Conservation (phyloP, 1,140 invertebrate genomes). For the Nymphalis io region DNA sequence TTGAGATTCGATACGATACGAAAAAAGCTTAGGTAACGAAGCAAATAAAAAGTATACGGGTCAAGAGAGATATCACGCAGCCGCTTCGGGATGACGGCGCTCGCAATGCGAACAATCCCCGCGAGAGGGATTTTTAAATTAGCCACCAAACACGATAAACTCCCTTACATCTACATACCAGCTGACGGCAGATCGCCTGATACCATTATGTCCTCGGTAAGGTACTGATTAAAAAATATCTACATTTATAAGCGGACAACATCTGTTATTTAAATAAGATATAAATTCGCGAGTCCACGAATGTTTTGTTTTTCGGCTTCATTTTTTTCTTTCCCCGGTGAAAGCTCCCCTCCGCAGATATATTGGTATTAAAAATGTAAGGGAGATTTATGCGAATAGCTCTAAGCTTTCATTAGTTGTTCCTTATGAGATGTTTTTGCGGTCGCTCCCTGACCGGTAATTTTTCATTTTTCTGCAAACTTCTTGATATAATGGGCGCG, state of each 20-base stretch:
- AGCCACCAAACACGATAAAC: slow-evolving; percentile 71
- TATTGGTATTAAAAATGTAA: slow-evolving; percentile 82
- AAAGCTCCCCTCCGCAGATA: slow-evolving; percentile 71
- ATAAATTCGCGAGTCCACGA: slow-evolving; percentile 70
- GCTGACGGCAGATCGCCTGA: slow-evolving; percentile 77
- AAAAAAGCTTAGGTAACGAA: slow-evolving; percentile 77
- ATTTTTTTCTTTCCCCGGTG: slow-evolving; percentile 62
- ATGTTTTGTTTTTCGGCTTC: slow-evolving; percentile 70
- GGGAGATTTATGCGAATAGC: slow-evolving; percentile 79
- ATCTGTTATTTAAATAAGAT: slow-evolving; percentile 80
- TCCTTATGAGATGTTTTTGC: slow-evolving; percentile 76
- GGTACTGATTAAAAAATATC: slow-evolving; percentile 78
- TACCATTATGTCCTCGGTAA: slow-evolving; percentile 79
- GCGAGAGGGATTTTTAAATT: slow-evolving; percentile 72
- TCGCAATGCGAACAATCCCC: slow-evolving; percentile 52
- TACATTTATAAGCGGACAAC: slow-evolving; percentile 76
- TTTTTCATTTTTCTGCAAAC: slow-evolving; percentile 78
- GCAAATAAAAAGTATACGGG: slow-evolving; percentile 74
- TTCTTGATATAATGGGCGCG: slow-evolving; percentile 65
- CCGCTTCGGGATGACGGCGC: slow-evolving; percentile 58
- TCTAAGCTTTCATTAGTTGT: slow-evolving; percentile 81
- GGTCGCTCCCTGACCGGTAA: slow-evolving; percentile 79
- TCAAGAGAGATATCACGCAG: slow-evolving; percentile 76
- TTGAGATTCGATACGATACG: slow-evolving; percentile 75
- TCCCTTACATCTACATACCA: slow-evolving; percentile 73